Evolutionary conservation across 2,797 vertebrate genomes (phyloP).

Genomic region (Melanotaenia maccullochi): DNA sequence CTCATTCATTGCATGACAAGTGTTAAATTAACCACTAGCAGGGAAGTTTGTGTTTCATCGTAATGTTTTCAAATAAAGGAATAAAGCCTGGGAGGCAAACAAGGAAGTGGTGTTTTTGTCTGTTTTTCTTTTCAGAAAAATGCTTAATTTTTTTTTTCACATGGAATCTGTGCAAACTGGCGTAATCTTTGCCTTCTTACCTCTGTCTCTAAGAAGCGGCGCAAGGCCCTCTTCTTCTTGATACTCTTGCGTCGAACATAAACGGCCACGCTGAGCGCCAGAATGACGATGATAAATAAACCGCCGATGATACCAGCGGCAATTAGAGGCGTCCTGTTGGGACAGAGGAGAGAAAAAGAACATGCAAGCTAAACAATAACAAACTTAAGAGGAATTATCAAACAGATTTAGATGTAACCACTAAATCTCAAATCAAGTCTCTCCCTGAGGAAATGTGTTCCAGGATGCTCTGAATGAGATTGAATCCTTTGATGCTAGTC

Average conservation of each 20-base stretch:
- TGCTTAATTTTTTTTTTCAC: too few species aligned
- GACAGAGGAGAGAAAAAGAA: conserved; percentile 17
- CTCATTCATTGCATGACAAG: background rate
- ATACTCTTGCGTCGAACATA: conserved; percentile 95
- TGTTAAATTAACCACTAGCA: background rate
- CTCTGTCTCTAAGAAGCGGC: conserved; percentile 96
- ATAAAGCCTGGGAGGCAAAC: background rate
- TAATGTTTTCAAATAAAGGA: background rate
- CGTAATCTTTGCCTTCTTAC: conserved; percentile 73
- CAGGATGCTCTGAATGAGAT: too few species aligned
- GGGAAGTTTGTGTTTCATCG: background rate
- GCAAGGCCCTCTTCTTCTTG: conserved; percentile 95
- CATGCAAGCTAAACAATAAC: conserved; percentile 23
- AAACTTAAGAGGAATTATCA: conserved; percentile 24
- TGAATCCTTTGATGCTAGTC: too few species aligned
- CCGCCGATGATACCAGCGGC: conserved; percentile 94
- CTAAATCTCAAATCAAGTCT: background rate
- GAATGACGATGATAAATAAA: conserved; percentile 93
- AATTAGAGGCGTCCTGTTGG: conserved; percentile 92
- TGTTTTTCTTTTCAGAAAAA: background rate
- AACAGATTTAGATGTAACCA: background rate
- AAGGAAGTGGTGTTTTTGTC: too few species aligned
- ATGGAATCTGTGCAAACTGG: background rate
- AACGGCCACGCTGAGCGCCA: conserved; percentile 92
- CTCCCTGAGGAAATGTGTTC: too few species aligned